Evolutionary conservation across 2,113 vertebrate species (phyloP).

Genomic region (Carassius gibelio): DNA sequence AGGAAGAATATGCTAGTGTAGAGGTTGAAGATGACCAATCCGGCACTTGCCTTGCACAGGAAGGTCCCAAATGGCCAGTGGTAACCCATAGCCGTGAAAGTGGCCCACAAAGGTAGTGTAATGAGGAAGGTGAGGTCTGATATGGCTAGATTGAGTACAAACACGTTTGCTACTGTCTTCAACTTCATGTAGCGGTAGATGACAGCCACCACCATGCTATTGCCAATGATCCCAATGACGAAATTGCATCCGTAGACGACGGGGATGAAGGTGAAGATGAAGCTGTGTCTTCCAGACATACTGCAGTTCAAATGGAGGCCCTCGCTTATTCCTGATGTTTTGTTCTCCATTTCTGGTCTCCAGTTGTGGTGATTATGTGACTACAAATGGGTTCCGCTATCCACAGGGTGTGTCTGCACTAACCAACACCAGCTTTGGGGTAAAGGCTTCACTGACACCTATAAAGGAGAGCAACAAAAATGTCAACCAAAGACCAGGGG

Average conservation of each 20-base stretch:
- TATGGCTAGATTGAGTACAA: conserved; percentile 92
- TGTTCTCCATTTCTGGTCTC: conserved; percentile 68
- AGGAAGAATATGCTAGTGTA: conserved; percentile 96
- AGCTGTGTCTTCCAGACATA: conserved; percentile 80
- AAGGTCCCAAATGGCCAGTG: conserved; percentile 92
- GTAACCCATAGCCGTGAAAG: conserved; percentile 86
- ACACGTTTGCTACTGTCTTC: conserved; percentile 93
- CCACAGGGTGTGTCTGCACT: conserved; percentile 63
- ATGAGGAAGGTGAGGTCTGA: conserved; percentile 94
- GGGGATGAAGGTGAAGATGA: conserved; percentile 90
- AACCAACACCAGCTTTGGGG: conserved; percentile 65
- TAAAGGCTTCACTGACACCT: conserved; percentile 68
- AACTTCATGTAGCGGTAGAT: conserved; percentile 96
- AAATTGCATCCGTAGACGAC: conserved; percentile 91
- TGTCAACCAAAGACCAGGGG: conserved; percentile 66
- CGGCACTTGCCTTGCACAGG: conserved; percentile 88
- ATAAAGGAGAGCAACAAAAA: conserved; percentile 75
- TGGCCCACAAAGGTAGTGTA: conserved; percentile 94
- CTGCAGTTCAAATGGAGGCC: conserved; percentile 81
- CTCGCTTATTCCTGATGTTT: conserved; percentile 64
- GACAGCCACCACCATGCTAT: conserved; percentile 92
- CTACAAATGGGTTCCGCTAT: conserved; percentile 57
- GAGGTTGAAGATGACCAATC: conserved; percentile 88
- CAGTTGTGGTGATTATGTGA: conserved; percentile 52
- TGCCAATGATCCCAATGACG: conserved; percentile 90